Percentiles rank a stretch among this genome's conserved stretches.
phyloP scores from a whole-genome alignment of 2,113 vertebrate genomes.

The Tachysurus fulvidraco region DNA sequence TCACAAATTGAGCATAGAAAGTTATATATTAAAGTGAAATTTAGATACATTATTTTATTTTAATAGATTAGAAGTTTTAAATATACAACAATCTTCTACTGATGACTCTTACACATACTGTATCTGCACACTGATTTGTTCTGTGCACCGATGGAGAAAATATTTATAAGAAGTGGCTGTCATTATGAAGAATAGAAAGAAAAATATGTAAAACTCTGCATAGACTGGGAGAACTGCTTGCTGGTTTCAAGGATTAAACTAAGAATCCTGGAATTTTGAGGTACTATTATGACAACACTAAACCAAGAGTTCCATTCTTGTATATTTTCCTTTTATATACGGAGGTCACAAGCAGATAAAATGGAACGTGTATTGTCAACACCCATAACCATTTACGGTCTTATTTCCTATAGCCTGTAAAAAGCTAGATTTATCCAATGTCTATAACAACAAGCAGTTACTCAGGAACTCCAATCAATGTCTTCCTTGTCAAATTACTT shows the following conservation, averaged over 20 bases:
- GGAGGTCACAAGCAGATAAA: slow-evolving; percentile 15
- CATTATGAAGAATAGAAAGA: no score
- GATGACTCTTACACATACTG: no score
- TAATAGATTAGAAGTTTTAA: no score
- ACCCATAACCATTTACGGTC: neutral
- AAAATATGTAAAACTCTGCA: neutral
- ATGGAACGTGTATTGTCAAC: neutral
- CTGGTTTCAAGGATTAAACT: neutral
- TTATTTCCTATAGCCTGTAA: neutral
- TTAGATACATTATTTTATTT: no score
- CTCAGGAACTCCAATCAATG: slow-evolving; percentile 12
- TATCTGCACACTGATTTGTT: no score
- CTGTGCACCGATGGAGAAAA: no score
- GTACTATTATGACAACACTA: neutral
- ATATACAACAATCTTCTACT: no score
- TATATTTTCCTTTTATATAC: slow-evolving; percentile 1
- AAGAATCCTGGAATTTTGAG: neutral
- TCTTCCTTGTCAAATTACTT: slow-evolving; percentile 59
- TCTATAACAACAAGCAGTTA: slow-evolving; percentile 10
- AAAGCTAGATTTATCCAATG: slow-evolving; percentile 29
- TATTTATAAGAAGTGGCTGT: no score
- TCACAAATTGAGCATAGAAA: neutral
- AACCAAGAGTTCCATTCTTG: neutral
- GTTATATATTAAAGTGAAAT: neutral
- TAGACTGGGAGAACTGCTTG: neutral